Percentiles rank a stretch among this genome's conserved stretches.
Evolutionary conservation across 2,797 vertebrate species (phyloP).

Genomic region (Clamator glandarius): DNA sequence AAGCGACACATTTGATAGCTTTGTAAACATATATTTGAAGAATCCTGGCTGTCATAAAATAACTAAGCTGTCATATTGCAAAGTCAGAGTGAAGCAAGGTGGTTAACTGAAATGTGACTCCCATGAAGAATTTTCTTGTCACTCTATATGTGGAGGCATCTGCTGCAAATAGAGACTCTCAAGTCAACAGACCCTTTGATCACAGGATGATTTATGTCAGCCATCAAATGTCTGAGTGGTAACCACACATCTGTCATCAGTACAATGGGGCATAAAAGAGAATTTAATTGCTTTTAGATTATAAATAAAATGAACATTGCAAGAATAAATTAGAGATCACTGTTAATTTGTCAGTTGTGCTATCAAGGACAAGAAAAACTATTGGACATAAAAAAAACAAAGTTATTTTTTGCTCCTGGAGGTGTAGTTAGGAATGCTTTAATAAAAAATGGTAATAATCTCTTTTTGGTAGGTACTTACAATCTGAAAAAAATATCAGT

Average conservation of each 20-base stretch:
- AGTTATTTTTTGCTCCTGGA: conserved; percentile 60
- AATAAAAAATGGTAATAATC: conserved; percentile 70
- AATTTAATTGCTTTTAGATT: conserved; percentile 80
- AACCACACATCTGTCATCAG: conserved; percentile 80
- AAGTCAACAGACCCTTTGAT: conserved; percentile 82
- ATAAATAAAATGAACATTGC: conserved; percentile 77
- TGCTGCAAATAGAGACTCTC: conserved; percentile 77
- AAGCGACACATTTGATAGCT: conserved; percentile 51
- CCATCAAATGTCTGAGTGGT: conserved; percentile 79
- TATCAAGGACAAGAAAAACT: conserved; percentile 77
- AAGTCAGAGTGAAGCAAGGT: conserved; percentile 62
- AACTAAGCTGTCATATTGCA: conserved; percentile 72
- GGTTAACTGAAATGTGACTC: conserved; percentile 77
- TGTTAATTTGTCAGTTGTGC: conserved; percentile 69
- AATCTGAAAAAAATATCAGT: conserved; percentile 52
- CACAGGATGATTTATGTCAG: conserved; percentile 83
- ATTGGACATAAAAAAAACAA: background rate
- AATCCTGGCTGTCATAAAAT: conserved; percentile 72
- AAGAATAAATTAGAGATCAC: conserved; percentile 74
- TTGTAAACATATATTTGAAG: conserved; percentile 69
- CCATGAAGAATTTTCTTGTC: conserved; percentile 81
- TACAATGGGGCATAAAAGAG: conserved; percentile 74
- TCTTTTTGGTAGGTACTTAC: conserved; percentile 48
- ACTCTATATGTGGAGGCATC: conserved; percentile 79
- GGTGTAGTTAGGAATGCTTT: conserved; percentile 40